Evolutionary conservation across 2,797 vertebrate species (phyloP), one percentile per base, ranked within the genome.

Genomic region (Anas bernieri): DNA sequence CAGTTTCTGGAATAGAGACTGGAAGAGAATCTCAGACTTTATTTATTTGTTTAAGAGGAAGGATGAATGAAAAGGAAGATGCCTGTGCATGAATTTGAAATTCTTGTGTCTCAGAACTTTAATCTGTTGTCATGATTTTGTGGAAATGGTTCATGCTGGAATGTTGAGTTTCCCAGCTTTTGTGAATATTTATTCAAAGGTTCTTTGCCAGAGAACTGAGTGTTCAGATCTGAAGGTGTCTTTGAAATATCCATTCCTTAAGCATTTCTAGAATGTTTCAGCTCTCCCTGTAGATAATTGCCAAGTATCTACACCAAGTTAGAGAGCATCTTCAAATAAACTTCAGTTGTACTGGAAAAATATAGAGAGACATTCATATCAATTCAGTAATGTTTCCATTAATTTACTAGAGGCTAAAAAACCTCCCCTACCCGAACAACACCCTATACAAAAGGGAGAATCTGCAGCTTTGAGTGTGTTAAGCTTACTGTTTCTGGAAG

Each of bases 61-160:
- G 12, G 15, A 55, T 30, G 11, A 61, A 76, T 72, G 7, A 62
- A 90, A 39, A 48, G 75, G 66, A 67, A 56, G 4, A n/a, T 22
- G 72, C 12, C 11, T 14, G 12, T 46, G 12, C 52, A 81, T 81
- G 83, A 62, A 75, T 78, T 76, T 79, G 50, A 66, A 76, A 55
- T 82, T 88, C 18, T 69, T 72, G 6, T 4, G 2, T 66, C 67
- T 94, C 21, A 43, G 2, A 5, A 13, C 62, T 94, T 84, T 68
- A 90, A 77, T 61, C 7, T 41, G 79, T 64, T 85, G 18, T 76
- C 43, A 23, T 41, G 50, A 64, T 90, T 92, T 82, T 82, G 39
- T 78, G 46, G 66, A 48, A 79, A 67, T 2, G 3, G 22, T 16
- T 93, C 6, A 1, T 72, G 14, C 41, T 14, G 5, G 43, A 87